phyloP scores from a whole-genome alignment of 2,888 invertebrate species.

The Aromia moschata region DNA sequence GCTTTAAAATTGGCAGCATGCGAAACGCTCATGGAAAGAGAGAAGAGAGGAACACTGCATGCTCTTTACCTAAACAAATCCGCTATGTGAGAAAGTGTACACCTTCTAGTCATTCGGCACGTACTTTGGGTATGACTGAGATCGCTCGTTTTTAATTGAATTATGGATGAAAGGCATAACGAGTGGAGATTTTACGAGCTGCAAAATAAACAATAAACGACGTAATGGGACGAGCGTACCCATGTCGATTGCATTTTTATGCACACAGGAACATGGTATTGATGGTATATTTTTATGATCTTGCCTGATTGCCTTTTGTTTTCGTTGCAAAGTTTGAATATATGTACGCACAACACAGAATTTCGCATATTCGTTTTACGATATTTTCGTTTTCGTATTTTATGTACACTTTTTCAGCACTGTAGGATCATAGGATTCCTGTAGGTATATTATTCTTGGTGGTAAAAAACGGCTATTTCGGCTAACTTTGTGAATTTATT shows the following conservation, averaged over 20 bases:
- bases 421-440: no score
- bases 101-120: conserved; percentile 27
- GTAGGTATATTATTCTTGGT: no score
- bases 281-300: conserved; percentile 8
- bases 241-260: conserved; percentile 20
- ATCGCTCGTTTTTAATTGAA: conserved; percentile 26
- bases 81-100: conserved; percentile 22
- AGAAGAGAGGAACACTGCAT: conserved; percentile 16
- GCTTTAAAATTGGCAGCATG: conserved; percentile 2
- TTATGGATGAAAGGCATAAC: conserved; percentile 27
- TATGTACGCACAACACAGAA: no score
- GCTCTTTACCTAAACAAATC: conserved; percentile 20
- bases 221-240: conserved; percentile 5
- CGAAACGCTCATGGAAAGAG: neutral
- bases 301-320: no score
- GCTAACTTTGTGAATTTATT: no score
- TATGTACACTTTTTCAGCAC: no score
- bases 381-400: no score
- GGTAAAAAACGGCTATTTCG: no score
- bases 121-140: conserved; percentile 22
- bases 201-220: conserved; percentile 27
- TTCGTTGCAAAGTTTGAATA: no score
- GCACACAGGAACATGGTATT: no score
- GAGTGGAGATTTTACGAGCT: conserved; percentile 26
- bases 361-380: no score